Percentiles rank a stretch among this genome's conserved stretches.
Conservation (phyloP, 2,113 vertebrate species). For the Emydura subglobosa region DNA sequence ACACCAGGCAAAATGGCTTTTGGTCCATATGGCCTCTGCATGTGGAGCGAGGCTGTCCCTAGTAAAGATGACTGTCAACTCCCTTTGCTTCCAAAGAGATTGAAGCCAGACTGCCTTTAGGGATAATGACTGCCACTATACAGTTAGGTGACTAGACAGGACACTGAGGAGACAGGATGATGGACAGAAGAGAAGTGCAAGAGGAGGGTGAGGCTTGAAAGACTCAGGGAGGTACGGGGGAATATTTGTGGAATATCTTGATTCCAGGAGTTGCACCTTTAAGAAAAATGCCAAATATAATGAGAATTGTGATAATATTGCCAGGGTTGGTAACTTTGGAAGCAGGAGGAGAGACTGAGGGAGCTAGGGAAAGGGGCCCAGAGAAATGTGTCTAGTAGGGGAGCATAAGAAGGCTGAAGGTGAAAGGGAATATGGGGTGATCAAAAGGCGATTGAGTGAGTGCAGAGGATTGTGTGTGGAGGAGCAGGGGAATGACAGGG, state of each 20-base stretch:
- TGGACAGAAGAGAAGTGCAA: not conserved
- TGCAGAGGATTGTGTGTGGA: not conserved
- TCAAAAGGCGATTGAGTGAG: not conserved
- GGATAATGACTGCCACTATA: too few relatives aligned
- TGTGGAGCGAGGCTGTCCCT: not conserved
- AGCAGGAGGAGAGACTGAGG: not conserved
- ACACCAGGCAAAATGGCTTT: not conserved
- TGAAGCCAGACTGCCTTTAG: not conserved
- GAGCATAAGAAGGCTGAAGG: not conserved
- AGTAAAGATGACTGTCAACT: not conserved
- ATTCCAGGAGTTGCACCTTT: not conserved
- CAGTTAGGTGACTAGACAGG: not conserved
- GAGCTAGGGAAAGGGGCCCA: not conserved
- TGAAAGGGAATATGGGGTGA: not conserved
- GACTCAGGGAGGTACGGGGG: not conserved
- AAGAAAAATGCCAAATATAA: not conserved
- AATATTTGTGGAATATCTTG: not conserved
- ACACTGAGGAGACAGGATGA: not conserved
- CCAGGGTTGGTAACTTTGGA: not conserved
- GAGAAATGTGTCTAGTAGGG: fast-evolving
- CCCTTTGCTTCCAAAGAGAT: not conserved
- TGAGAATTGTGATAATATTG: not conserved
- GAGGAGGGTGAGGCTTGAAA: not conserved
- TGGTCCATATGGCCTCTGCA: not conserved
- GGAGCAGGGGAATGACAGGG: not conserved